A percentile compares a stretch with the other conserved stretches of the same genome.
phyloP scores from a whole-genome alignment of 2,888 invertebrate species.

The Masnerella sp. region DNA sequence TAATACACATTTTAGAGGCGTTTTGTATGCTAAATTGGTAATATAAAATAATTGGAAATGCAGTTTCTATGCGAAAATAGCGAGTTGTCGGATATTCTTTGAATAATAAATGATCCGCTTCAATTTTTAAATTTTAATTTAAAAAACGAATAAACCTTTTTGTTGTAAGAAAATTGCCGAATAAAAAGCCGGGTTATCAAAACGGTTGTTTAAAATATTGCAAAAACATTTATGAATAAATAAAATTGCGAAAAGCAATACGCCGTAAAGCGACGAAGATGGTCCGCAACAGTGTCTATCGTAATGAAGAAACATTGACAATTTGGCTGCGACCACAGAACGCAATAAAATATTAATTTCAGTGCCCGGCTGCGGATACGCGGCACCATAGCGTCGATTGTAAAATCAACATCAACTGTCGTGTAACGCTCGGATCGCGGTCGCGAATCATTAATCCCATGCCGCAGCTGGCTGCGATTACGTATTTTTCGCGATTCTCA shows the following conservation, averaged over 20 bases:
- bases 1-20: conserved; percentile 18
- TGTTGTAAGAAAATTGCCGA: no score
- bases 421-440: conserved; percentile 54
- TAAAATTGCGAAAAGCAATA: conserved; percentile 2
- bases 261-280: neutral
- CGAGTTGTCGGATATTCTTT: no score
- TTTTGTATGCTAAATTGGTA: conserved; percentile 15
- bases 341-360: conserved; percentile 21
- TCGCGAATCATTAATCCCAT: conserved; percentile 70
- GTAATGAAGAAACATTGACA: conserved; percentile 14
- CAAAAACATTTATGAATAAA: no score
- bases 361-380: conserved; percentile 2
- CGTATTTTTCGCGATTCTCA: conserved; percentile 54
- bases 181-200: no score
- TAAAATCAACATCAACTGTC: conserved; percentile 19
- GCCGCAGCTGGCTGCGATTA: conserved; percentile 68
- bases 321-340: conserved; percentile 20
- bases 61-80: no score
- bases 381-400: conserved; percentile 6
- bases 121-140: no score
- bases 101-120: no score
- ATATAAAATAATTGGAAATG: neutral
- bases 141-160: no score
- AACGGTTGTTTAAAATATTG: no score
- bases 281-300: neutral